Evolutionary conservation across 2,113 vertebrate genomes (phyloP).

Genomic region (Phodopus roborovskii): DNA sequence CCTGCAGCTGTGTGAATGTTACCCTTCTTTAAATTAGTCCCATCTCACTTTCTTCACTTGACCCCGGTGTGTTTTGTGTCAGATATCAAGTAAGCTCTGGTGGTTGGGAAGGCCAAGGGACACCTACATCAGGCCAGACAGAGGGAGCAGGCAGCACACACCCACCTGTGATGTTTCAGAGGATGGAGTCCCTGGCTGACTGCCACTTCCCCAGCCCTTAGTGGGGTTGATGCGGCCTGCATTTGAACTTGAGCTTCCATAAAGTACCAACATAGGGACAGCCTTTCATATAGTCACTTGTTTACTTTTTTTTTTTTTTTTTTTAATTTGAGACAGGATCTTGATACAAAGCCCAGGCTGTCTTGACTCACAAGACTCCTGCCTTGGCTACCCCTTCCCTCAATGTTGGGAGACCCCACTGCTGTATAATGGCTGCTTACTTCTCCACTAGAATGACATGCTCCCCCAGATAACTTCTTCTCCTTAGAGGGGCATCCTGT

Average conservation of each 20-base stretch:
- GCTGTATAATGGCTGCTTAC: background rate
- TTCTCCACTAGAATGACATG: background rate
- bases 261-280: background rate
- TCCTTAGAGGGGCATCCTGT: rapidly evolving
- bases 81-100: no score
- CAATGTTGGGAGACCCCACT: background rate
- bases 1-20: background rate
- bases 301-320: background rate
- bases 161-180: background rate
- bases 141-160: background rate
- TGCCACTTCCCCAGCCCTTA: background rate
- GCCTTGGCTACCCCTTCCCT: background rate
- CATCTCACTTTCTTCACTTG: background rate
- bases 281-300: background rate
- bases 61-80: background rate
- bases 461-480: background rate
- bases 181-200: background rate
- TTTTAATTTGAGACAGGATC: background rate
- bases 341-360: background rate
- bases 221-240: background rate
- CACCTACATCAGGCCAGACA: background rate
- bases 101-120: background rate
- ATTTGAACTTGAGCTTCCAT: background rate
- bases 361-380: background rate
- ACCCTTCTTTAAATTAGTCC: background rate